These are phyloP conservation scores for Eupithecia insigniata DNA, from an alignment of 2,888 invertebrate species.

Conservation along the genomic window DNA sequence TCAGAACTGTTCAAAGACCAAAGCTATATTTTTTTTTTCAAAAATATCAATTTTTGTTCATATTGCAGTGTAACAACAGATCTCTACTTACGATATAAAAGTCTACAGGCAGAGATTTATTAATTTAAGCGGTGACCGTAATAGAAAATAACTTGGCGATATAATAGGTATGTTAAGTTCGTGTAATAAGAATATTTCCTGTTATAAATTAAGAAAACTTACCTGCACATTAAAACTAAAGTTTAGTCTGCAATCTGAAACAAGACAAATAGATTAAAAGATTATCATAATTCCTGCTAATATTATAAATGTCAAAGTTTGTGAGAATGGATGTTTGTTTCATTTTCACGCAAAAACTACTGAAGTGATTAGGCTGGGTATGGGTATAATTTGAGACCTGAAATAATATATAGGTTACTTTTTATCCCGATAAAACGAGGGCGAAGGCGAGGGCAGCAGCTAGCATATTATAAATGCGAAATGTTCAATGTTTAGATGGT, in stretches of 20 bases:
- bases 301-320: too few species aligned
- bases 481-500: not conserved
- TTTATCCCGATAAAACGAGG: too few species aligned
- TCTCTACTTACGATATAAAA: not conserved
- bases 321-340: too few species aligned
- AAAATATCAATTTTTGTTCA: too few species aligned
- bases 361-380: too few species aligned
- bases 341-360: too few species aligned
- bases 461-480: too few species aligned
- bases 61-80: not conserved
- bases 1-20: not conserved
- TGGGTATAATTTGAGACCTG: too few species aligned
- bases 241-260: not conserved
- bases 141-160: not conserved
- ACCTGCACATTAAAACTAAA: slow-evolving; percentile 1
- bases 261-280: not conserved
- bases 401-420: too few species aligned
- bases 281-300: not conserved
- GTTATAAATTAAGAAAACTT: not conserved
- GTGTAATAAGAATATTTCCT: not conserved
- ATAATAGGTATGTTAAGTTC: not conserved
- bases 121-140: too few species aligned
- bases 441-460: too few species aligned
- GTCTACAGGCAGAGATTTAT: not conserved
- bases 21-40: too few species aligned